Conservation (phyloP, 2,797 vertebrate genomes). For the Podarcis siculus region DNA sequence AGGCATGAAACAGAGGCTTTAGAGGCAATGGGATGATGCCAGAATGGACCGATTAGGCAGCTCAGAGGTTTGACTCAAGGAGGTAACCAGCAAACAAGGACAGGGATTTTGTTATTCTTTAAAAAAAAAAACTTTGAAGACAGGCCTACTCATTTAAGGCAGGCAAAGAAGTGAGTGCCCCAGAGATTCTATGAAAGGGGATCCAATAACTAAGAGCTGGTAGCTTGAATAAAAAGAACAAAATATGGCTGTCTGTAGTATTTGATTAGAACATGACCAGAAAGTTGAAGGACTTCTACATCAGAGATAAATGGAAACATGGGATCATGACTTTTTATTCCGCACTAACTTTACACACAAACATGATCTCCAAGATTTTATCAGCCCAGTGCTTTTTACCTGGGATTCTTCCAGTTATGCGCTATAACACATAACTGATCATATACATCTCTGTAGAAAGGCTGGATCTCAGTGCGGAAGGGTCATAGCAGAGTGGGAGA, state of each 20-base stretch:
- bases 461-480: no score
- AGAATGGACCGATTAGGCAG: constrained; percentile 65
- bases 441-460: background rate
- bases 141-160: background rate
- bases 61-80: constrained; percentile 65
- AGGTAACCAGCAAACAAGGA: constrained; percentile 31
- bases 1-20: constrained; percentile 84
- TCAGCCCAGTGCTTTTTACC: no score
- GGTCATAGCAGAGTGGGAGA: no score
- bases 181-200: constrained; percentile 4
- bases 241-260: background rate
- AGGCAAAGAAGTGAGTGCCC: background rate
- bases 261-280: background rate
- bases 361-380: background rate
- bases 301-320: background rate
- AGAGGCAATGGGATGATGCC: constrained; percentile 76
- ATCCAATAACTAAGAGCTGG: background rate
- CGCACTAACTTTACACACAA: background rate
- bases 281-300: background rate
- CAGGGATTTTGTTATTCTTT: background rate
- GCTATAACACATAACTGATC: background rate
- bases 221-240: background rate
- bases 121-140: constrained; percentile 48
- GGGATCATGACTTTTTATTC: background rate
- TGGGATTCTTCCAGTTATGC: background rate